Evolutionary conservation across 2,888 invertebrate genomes (phyloP).

Genomic region (Clanis bilineata): DNA sequence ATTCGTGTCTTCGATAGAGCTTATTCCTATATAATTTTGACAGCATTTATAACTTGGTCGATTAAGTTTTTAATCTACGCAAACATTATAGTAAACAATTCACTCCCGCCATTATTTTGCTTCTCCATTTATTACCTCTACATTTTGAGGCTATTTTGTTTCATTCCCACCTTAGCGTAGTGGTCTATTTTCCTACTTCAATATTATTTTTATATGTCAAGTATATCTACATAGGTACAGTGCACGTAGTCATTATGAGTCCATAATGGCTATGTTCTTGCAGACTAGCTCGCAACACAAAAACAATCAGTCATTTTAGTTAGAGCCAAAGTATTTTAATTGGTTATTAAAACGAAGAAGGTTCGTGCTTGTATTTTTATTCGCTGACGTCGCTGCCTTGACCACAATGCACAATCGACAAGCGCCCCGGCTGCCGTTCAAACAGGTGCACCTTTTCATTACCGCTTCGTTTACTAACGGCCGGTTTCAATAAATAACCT

Average conservation of each 20-base stretch:
- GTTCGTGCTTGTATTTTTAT: slow-evolving; percentile 37
- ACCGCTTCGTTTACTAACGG: too few relatives aligned
- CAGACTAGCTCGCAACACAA: background rate
- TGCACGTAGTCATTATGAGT: background rate
- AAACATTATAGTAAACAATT: too few relatives aligned
- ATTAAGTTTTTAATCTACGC: too few relatives aligned
- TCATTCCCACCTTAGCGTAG: too few relatives aligned
- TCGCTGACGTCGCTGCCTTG: slow-evolving; percentile 41
- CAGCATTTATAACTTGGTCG: too few relatives aligned
- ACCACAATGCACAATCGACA: slow-evolving; percentile 33
- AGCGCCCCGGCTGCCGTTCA: background rate
- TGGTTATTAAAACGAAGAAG: slow-evolving; percentile 29
- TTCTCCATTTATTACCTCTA: too few relatives aligned
- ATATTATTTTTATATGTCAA: background rate
- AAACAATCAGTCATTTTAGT: background rate
- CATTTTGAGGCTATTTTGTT: too few relatives aligned
- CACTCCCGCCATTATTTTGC: too few relatives aligned
- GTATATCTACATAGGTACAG: background rate
- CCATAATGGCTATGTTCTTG: background rate
- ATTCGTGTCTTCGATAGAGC: too few relatives aligned
- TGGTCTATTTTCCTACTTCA: too few relatives aligned
- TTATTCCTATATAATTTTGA: too few relatives aligned
- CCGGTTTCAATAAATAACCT: too few relatives aligned
- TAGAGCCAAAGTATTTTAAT: slow-evolving; percentile 33
- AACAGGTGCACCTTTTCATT: background rate